A percentile compares a stretch with the other conserved stretches of the same genome.
Conservation (phyloP, 1,140 invertebrate genomes). For the Stegodyphus dumicola region DNA sequence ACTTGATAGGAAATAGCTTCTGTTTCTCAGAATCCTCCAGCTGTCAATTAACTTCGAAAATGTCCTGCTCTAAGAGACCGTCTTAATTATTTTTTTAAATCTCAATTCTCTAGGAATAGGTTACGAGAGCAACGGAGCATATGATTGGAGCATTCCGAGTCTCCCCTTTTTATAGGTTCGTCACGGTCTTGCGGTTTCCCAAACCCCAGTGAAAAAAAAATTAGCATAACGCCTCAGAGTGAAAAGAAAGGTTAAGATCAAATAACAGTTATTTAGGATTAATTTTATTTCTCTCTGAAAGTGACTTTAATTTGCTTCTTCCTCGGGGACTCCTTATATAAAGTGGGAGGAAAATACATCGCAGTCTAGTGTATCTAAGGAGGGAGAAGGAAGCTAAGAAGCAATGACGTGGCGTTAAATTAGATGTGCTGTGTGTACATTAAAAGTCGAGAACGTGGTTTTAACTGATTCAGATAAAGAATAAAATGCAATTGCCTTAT, state of each 20-base stretch:
- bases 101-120: conserved; percentile 15
- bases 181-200: conserved; percentile 33
- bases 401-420: conserved; percentile 27
- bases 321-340: neutral
- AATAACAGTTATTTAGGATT: conserved; percentile 34
- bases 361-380: neutral
- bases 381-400: conserved; percentile 9
- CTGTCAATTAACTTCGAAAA: conserved; percentile 31
- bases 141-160: conserved; percentile 21
- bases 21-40: neutral
- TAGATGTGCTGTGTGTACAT: conserved; percentile 6
- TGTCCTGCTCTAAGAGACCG: neutral
- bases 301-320: conserved; percentile 8
- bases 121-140: conserved; percentile 34
- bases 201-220: neutral
- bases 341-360: neutral
- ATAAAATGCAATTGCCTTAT: too few relatives aligned
- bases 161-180: conserved; percentile 5
- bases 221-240: neutral
- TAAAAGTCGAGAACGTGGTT: neutral
- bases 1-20: neutral
- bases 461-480: neutral
- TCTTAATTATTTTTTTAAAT: conserved; percentile 51
- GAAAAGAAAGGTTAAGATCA: conserved; percentile 38
- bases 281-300: conserved; percentile 1